Conservation (phyloP, 2,888 invertebrate genomes). For the Campoplex capitator region DNA sequence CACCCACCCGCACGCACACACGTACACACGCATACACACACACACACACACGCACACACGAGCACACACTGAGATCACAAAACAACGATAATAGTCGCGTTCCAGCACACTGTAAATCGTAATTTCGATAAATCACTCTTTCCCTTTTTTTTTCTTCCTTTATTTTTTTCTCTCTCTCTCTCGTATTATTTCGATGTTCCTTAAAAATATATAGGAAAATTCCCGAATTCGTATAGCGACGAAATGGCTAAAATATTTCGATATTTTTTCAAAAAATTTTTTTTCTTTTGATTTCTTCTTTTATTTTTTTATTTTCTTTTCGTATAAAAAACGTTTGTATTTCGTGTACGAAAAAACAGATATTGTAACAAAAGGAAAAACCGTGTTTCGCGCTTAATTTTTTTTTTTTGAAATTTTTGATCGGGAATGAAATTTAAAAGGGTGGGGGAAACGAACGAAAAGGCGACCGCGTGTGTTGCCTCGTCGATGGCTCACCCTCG, state of each 20-base stretch:
- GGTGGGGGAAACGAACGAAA: slow-evolving; percentile 44
- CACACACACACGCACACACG: slow-evolving; percentile 10
- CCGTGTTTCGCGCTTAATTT: slow-evolving; percentile 26
- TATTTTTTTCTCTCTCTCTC: neutral
- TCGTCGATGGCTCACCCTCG: slow-evolving; percentile 73
- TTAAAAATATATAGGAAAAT: neutral
- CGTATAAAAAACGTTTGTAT: neutral
- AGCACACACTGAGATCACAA: slow-evolving; percentile 9
- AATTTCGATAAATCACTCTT: slow-evolving; percentile 16
- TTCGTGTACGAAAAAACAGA: slow-evolving; percentile 3
- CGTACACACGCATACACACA: slow-evolving; percentile 1
- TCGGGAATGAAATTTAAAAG: slow-evolving; percentile 3
- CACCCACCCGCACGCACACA: neutral
- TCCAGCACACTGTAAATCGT: slow-evolving; percentile 18
- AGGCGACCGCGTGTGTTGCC: slow-evolving; percentile 62
- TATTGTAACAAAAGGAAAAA: neutral
- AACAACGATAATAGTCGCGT: slow-evolving; percentile 37
- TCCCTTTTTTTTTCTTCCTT: neutral
- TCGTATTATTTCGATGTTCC: neutral
- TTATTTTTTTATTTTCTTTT: neutral
- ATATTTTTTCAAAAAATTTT: neutral
- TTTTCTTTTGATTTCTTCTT: neutral
- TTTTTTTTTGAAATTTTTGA: neutral
- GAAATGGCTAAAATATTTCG: slow-evolving; percentile 2
- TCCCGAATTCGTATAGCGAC: neutral